Evolutionary conservation across 2,797 vertebrate genomes (phyloP).

Genomic region (Valencia hispanica): DNA sequence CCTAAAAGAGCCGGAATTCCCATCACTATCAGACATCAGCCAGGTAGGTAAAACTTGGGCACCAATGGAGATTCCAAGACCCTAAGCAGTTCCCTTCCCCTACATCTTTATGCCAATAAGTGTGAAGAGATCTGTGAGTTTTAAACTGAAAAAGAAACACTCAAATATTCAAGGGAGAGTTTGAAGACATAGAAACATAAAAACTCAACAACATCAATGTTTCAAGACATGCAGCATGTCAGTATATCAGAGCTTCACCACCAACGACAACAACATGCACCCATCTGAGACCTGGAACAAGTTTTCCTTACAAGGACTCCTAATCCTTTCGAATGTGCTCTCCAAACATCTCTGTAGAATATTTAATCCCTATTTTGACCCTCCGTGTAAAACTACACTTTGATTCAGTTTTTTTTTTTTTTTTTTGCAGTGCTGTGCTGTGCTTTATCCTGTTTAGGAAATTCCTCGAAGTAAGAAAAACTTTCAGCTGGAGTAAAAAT

Average conservation of each 20-base stretch:
- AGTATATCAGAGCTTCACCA: constrained; percentile 1
- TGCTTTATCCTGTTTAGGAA: constrained; percentile 77
- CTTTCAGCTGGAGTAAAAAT: constrained; percentile 74
- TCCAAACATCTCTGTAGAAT: constrained; percentile 32
- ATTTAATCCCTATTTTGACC: constrained; percentile 49
- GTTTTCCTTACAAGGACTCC: constrained; percentile 25
- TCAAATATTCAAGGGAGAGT: not conserved
- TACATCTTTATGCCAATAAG: not conserved
- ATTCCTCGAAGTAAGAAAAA: constrained; percentile 75
- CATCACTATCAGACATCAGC: too few species aligned
- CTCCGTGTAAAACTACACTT: constrained; percentile 34
- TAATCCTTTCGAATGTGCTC: constrained; percentile 15
- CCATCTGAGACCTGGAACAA: constrained; percentile 7
- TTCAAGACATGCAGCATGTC: not conserved
- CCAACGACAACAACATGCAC: not conserved
- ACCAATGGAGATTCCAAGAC: not conserved
- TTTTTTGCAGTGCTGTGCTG: constrained; percentile 33
- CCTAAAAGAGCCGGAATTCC: too few species aligned
- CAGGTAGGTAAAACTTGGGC: not conserved
- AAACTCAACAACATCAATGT: not conserved
- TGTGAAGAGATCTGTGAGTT: not conserved
- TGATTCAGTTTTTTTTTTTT: constrained; percentile 34
- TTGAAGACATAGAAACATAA: not conserved
- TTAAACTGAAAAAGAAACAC: not conserved
- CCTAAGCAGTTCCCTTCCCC: not conserved